A percentile compares a stretch with the other conserved stretches of the same genome.
These are phyloP conservation scores for Poeciliopsis presidionis DNA, from an alignment of 2,797 vertebrate species.

Conservation along the genomic window DNA sequence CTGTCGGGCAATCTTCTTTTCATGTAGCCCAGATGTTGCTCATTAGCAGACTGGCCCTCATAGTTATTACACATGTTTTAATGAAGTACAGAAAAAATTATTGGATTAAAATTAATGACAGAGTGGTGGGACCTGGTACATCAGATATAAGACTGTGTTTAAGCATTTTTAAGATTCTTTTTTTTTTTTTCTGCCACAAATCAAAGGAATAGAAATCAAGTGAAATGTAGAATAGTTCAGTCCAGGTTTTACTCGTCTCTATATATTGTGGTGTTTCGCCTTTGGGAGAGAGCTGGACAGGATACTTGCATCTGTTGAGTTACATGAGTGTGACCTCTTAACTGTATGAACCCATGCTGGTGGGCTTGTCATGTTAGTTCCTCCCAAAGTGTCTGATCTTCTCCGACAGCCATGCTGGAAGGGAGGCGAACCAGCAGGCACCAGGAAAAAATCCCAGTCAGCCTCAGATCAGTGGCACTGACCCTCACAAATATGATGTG, in stretches of 20 bases:
- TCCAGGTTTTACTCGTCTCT: neutral
- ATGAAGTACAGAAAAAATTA: neutral
- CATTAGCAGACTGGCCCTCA: neutral
- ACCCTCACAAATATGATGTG: slow-evolving; percentile 24
- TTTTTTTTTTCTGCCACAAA: neutral
- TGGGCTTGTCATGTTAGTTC: slow-evolving; percentile 70
- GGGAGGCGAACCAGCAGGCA: slow-evolving; percentile 43
- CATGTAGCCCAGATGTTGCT: slow-evolving; percentile 22
- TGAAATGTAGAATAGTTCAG: neutral
- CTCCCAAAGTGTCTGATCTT: slow-evolving; percentile 58
- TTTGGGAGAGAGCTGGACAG: slow-evolving; percentile 33
- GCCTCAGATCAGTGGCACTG: slow-evolving; percentile 49
- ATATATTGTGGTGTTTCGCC: neutral
- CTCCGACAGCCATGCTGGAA: slow-evolving; percentile 60
- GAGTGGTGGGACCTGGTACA: neutral
- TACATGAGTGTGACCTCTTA: slow-evolving; percentile 48
- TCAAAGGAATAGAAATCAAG: neutral
- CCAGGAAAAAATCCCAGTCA: slow-evolving; percentile 49
- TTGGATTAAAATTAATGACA: neutral
- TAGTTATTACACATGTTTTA: neutral
- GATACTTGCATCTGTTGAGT: slow-evolving; percentile 35
- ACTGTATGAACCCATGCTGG: slow-evolving; percentile 59
- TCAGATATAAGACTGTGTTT: neutral
- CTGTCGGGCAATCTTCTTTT: slow-evolving; percentile 38
- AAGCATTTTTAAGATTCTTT: neutral